Percentiles rank a stretch among this genome's conserved stretches.
Evolutionary conservation across 2,888 invertebrate genomes (phyloP).

Genomic region (Sphinx pinastri): DNA sequence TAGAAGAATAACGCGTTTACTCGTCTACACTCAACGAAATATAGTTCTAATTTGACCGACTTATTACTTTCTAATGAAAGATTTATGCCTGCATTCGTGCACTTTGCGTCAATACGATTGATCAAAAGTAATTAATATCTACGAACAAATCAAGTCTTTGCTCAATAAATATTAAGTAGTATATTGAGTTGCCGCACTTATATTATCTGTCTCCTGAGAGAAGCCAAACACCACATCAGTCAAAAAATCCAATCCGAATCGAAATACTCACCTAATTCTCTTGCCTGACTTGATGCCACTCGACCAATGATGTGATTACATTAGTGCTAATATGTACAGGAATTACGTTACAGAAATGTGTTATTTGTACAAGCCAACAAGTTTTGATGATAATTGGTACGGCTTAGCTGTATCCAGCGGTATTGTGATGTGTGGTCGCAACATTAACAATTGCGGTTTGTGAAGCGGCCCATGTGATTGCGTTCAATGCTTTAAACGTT

Average conservation of each 20-base stretch:
- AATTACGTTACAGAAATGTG: background rate
- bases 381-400: slow-evolving; percentile 23
- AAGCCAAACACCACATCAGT: too few relatives aligned
- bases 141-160: too few relatives aligned
- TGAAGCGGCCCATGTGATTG: slow-evolving; percentile 19
- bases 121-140: too few relatives aligned
- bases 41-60: too few relatives aligned
- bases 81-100: background rate
- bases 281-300: too few relatives aligned
- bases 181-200: too few relatives aligned
- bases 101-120: too few relatives aligned
- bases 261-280: too few relatives aligned
- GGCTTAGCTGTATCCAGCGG: slow-evolving; percentile 25
- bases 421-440: slow-evolving; percentile 27
- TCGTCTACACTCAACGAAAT: background rate
- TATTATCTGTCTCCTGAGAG: too few relatives aligned
- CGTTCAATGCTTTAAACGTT: slow-evolving; percentile 11
- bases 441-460: slow-evolving; percentile 31
- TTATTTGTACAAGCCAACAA: slow-evolving; percentile 23
- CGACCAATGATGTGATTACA: too few relatives aligned
- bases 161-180: too few relatives aligned
- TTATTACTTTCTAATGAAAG: background rate
- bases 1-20: background rate
- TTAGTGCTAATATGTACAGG: background rate
- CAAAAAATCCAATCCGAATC: too few relatives aligned